Conservation (phyloP, 2,113 vertebrate genomes). For the Nestor notabilis region DNA sequence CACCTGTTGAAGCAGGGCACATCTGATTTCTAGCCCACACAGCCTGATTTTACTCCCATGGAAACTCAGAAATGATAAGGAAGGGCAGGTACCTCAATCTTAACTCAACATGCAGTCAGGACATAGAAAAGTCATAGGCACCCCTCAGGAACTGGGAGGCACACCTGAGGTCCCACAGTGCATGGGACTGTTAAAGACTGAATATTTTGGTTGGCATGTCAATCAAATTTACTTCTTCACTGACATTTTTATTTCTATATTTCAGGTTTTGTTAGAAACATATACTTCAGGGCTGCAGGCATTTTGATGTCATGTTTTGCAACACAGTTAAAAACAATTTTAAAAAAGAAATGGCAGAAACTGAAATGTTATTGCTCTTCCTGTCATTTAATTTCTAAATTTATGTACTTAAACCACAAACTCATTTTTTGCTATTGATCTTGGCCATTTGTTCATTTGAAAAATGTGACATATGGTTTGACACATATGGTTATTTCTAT, state of each 20-base stretch:
- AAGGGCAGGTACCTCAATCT: background rate
- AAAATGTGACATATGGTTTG: conserved; percentile 17
- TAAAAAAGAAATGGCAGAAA: background rate
- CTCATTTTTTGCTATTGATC: background rate
- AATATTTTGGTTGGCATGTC: background rate
- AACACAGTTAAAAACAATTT: background rate
- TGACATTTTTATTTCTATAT: conserved; percentile 2
- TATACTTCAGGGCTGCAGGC: background rate
- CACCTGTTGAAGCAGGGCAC: background rate
- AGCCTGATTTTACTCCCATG: background rate
- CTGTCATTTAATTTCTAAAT: conserved; percentile 14
- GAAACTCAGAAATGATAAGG: background rate
- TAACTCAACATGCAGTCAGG: background rate
- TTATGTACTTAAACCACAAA: conserved; percentile 6
- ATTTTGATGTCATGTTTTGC: background rate
- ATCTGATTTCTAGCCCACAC: background rate
- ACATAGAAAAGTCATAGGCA: fast-evolving
- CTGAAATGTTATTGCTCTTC: background rate
- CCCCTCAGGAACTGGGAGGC: background rate
- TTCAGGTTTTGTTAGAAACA: conserved; percentile 29
- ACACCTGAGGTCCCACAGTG: background rate
- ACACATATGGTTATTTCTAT: background rate
- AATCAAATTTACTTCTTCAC: background rate
- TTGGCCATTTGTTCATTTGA: conserved; percentile 26
- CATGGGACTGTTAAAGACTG: background rate